Base-by-base conservation (phyloP, 2,888 invertebrate species). In the Drosophila melanosoma region DNA sequence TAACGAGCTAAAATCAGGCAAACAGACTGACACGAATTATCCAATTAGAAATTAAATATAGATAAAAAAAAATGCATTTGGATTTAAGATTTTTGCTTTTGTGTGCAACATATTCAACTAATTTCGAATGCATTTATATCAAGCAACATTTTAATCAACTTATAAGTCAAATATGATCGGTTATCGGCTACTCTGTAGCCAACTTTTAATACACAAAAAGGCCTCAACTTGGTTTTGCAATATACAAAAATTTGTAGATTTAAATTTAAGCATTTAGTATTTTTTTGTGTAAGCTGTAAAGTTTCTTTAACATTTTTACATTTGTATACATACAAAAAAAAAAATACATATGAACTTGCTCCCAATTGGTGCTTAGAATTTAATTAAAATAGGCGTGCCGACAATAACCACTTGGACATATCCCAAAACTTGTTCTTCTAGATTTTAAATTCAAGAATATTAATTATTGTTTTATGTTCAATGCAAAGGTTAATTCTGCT, bases 401-500 rank as follows among this genome's bases (percentile, higher is more conserved):
- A 54, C 48, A 42, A 60, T 29, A 51, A 36, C 49, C 23, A 59
- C 12, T 40, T 26, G 29, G 45, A 60, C 36, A 23, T 15, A 38
- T 15, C 40, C 23, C 26, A 51, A 11, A 51, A 65, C 51, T 49
- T 45, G 57, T 42, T 57, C 40, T 57, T 15, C 20, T 6, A 59
- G 48, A 51, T 40, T 56, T 49, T 56, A 38, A 33, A 52, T 38
- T 53, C n/a, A 29, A 23, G 56, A 45, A n/a, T 68, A 48, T 53
- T 53, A 32, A 26, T 45, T 48, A 6, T 53, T 33, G 12, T 48
- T 12, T 40, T 52, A 29, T 29, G 15, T 10, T 35, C 23, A 61
- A 61, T 54, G 26, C 74, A 74, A 73, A 68, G 74, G 68, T 74
- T 59, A 74, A 68, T 68, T 48, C 29, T 23, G 45, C 23, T 23